phyloP scores from a whole-genome alignment of 92 coral and sea anemone genomes.

The Desmophyllum pertusum region DNA sequence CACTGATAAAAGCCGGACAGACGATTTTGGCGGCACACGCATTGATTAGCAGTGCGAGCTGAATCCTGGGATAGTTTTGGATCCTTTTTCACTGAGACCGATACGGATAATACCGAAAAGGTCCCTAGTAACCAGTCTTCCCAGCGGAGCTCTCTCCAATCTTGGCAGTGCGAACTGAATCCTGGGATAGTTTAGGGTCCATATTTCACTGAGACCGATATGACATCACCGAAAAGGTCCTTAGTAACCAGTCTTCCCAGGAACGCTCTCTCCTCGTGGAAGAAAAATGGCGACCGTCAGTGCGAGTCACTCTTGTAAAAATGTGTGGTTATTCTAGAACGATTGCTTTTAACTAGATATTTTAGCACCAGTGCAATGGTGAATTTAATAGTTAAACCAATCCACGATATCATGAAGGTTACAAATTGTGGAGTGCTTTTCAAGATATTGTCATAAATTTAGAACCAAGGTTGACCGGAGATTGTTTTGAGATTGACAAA shows the following conservation, averaged over 20 bases:
- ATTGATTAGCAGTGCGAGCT: constrained; percentile 11
- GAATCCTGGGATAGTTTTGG: constrained; percentile 21
- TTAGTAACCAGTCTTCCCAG: constrained; percentile 44
- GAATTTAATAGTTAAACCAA: constrained; percentile 3
- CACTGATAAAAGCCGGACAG: constrained; percentile 28
- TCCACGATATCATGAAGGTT: background rate
- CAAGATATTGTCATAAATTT: constrained; percentile 9
- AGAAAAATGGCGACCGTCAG: constrained; percentile 69
- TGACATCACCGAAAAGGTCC: constrained; percentile 12
- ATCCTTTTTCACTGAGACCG: background rate
- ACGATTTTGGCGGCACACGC: constrained; percentile 48
- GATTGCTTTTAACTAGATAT: background rate
- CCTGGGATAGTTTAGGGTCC: constrained; percentile 12
- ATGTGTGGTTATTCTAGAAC: constrained; percentile 25
- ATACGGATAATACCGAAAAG: too few relatives aligned
- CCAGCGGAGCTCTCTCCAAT: background rate
- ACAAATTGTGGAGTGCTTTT: background rate
- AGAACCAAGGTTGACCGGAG: background rate
- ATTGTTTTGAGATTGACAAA: background rate
- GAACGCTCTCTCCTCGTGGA: constrained; percentile 79
- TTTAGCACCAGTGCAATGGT: background rate
- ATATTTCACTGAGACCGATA: background rate
- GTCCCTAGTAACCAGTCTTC: too few relatives aligned
- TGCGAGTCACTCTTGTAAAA: background rate
- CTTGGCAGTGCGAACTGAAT: constrained; percentile 8